Base-by-base conservation (phyloP, 2,113 vertebrate species). In the Conger conger region DNA sequence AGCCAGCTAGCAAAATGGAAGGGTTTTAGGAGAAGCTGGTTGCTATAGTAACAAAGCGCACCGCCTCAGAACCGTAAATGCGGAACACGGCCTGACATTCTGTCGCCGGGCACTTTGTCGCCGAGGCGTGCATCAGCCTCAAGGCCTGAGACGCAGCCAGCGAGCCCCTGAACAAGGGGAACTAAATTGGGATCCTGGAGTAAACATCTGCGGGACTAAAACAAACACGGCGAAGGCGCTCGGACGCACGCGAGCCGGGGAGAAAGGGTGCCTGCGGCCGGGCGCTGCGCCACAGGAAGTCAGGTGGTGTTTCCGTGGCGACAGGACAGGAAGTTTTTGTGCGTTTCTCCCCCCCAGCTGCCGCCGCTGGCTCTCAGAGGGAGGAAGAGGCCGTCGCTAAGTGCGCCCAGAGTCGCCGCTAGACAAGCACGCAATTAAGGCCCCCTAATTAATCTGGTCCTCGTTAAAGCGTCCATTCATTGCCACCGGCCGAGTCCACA, bases 361-460 rank as follows among this genome's bases (percentile, higher is more conserved):
- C n/a, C 68, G 11, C 68, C 68, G 68, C 68, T 73, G 68, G 68
- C 68, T 73, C n/a, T 73, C 18, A 23, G 7, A 5, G 68, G n/a
- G 68, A 33, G 68, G 68, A 73, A 73, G n/a, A 13, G 68, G 11
- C n/a, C 68, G 6, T 30, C 20, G 4, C 68, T 73, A 33, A 73
- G 68, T 11, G n/a, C 6, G 9, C 20, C n/a, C n/a, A 30, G 57
- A 73, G 27, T 3, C 27, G 2, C 27, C n/a, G 11, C 20, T n/a
- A 73, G 68, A 73, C 68, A 73, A 73, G 68, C 68, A 33, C 68
- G 27, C 68, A 73, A 73, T 73, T 33, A 73, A 73, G 68, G 20
- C 68, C n/a, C 27, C 33, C n/a, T 73, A 73, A 73, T 73, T 73
- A 73, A 73, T 33, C 68, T n/a, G n/a, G 27, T 0, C 7, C 68